Evolutionary conservation across 2,797 vertebrate species (phyloP), one percentile per base, ranked within the genome.

Genomic region (Gallinago nigripennis): DNA sequence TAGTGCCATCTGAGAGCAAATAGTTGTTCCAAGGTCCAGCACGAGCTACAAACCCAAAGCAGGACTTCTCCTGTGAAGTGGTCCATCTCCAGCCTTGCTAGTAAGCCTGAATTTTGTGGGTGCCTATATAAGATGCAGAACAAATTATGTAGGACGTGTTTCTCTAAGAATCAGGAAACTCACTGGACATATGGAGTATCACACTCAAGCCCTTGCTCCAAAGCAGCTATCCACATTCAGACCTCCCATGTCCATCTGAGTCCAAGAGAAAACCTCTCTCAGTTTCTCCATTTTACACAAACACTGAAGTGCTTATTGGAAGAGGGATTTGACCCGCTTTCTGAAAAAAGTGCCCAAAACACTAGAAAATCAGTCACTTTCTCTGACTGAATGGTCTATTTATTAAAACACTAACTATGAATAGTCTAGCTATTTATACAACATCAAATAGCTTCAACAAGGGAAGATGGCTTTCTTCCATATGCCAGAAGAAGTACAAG

Each of bases 171-270:
- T 53, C 30, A 43, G 50, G 63, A 51, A 14, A 27, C 37, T n/a
- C 39, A 37, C 6, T 2, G 1, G 43, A 66, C 21, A 30, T 16
- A 65, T 0, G 1, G 73, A 70, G 9, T 39, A n/a, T 45, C 33
- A 65, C 14, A 31, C 11, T 66, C n/a, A 33, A 41, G 25, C 11
- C 37, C 30, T 68, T 68, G 65, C 27, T 78, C 76, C 33, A 45
- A 64, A 73, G 46, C 45, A 63, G 48, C 46, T 46, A 71, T 39
- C 15, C 31, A 35, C 23, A 27, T 71, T 81, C 58, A 35, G 58
- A 53, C 35, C 10, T 77, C 43, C 30, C 30, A 72, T 51, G 5
- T 5, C 33, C 12, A 24, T 48, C 33, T 73, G 45, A 64, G 33
- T 14, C 31, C 31, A 73, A 75, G 30, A 23, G 17, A 46, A 88